A percentile compares a stretch with the other conserved stretches of the same genome.
These are phyloP conservation scores for Hyles vespertilio DNA, from an alignment of 1,140 invertebrate genomes.

Conservation along the genomic window DNA sequence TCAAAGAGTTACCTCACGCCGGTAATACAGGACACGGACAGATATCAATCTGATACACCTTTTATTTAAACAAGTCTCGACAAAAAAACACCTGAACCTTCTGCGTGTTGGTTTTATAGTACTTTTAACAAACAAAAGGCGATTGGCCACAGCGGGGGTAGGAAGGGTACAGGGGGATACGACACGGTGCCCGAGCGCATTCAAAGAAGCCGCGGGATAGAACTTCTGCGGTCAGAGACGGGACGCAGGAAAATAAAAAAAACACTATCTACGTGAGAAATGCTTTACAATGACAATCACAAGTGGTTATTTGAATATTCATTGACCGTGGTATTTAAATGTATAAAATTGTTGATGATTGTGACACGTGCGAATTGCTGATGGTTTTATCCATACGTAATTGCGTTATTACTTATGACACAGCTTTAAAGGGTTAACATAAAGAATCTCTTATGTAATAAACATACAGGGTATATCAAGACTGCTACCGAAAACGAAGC, in stretches of 20 bases:
- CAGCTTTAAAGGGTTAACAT: too few species aligned
- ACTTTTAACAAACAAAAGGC: conserved; percentile 64
- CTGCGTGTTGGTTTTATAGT: conserved; percentile 58
- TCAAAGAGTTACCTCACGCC: conserved; percentile 1
- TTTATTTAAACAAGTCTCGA: conserved; percentile 17
- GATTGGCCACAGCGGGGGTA: conserved; percentile 34
- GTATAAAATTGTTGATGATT: too few species aligned
- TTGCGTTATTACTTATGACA: too few species aligned
- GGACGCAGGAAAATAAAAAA: conserved; percentile 5
- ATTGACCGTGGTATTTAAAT: too few species aligned
- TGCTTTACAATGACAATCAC: not conserved
- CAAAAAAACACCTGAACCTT: conserved; percentile 26
- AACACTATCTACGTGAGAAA: conserved; percentile 1
- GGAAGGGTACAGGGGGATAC: conserved; percentile 18
- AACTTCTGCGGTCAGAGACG: conserved; percentile 35
- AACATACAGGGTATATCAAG: too few species aligned
- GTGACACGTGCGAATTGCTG: too few species aligned
- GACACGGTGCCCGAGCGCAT: conserved; percentile 46
- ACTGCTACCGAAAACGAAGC: too few species aligned
- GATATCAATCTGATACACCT: conserved; percentile 17
- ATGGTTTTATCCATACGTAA: too few species aligned
- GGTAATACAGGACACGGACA: not conserved
- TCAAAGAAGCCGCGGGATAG: conserved; percentile 59
- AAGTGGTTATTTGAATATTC: too few species aligned
- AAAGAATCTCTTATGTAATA: too few species aligned